Evolutionary conservation across 1,140 invertebrate species (phyloP).

Genomic region (Polyergus mexicanus): DNA sequence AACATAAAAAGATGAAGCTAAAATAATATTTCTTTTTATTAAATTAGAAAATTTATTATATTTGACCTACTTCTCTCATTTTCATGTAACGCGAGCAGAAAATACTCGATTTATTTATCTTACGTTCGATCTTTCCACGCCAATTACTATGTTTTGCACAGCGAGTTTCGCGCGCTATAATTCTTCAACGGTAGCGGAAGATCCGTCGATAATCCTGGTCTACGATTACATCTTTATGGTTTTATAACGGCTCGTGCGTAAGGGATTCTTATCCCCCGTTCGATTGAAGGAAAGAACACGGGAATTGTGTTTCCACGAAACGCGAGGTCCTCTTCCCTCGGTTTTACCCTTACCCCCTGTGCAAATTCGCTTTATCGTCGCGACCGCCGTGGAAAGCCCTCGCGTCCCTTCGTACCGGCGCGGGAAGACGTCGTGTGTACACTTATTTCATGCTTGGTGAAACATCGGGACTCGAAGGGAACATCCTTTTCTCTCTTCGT

Average conservation of each 20-base stretch:
- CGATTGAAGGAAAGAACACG: constrained; percentile 61
- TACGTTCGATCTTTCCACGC: background rate
- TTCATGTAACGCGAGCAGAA: background rate
- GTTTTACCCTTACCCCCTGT: constrained; percentile 45
- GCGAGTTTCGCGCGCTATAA: constrained; percentile 20
- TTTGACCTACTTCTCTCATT: background rate
- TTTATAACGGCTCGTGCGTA: constrained; percentile 69
- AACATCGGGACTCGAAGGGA: constrained; percentile 64
- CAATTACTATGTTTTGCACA: background rate
- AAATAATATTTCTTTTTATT: background rate
- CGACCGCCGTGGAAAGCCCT: constrained; percentile 63
- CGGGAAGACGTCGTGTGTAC: constrained; percentile 66
- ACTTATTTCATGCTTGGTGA: constrained; percentile 75
- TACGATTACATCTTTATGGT: constrained; percentile 77
- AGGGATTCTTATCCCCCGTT: constrained; percentile 70
- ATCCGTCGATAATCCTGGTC: background rate
- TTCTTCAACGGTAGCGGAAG: background rate
- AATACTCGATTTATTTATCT: constrained; percentile 35
- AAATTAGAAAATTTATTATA: background rate
- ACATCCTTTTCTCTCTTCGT: constrained; percentile 60
- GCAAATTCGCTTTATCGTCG: constrained; percentile 73
- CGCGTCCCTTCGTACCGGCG: background rate
- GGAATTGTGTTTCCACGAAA: constrained; percentile 51
- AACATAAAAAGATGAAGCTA: background rate
- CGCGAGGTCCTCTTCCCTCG: constrained; percentile 30